Evolutionary conservation across 2,888 invertebrate genomes (phyloP), one percentile per base, ranked within the genome.

Genomic region (Amblyjoppa proteus): DNA sequence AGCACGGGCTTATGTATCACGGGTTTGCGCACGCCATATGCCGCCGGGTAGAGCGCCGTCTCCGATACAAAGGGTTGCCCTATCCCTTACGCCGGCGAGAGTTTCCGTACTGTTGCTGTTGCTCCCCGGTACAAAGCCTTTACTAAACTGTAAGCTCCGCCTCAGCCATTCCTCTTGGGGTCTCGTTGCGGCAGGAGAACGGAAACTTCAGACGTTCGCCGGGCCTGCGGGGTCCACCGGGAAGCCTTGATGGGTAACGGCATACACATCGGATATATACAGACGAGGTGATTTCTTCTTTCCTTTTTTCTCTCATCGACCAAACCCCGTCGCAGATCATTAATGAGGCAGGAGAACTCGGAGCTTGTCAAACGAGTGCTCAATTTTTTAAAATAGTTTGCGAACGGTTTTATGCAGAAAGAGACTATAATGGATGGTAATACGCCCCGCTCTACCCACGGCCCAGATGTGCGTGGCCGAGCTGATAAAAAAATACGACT

Each of bases 81-180:
- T 68, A 58, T 68, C 38, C 82, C 75, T 70, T 31, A 61, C 58
- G 58, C 71, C 31, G 53, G 34, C 53, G 80, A 69, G 80, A 85
- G 80, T 85, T 85, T 83, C 77, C 74, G 25, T 80, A 51, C 80
- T 74, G 71, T 53, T 83, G 73, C 78, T 66, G 76, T 74, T 78
- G 69, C 73, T 41, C 25, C n/a, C 56, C 75, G 53, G 83, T 77
- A 83, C 85, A 85, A 85, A 85, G 83, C 85, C 80, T 85, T 85
- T 61, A 79, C 83, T 85, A 85, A 83, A 85, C 83, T 85, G 73
- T 85, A 85, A 85, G 85, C 83, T 85, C 69, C 77, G 73, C 85
- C 80, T 74, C 71, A 85, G 85, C 68, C 80, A 61, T 85, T 83
- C 77, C 85, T 80, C 85, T 80, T 74, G 83, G 80, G 76, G 83